Conservation (phyloP, 2,797 vertebrate species). For the Galagoides demidoff region DNA sequence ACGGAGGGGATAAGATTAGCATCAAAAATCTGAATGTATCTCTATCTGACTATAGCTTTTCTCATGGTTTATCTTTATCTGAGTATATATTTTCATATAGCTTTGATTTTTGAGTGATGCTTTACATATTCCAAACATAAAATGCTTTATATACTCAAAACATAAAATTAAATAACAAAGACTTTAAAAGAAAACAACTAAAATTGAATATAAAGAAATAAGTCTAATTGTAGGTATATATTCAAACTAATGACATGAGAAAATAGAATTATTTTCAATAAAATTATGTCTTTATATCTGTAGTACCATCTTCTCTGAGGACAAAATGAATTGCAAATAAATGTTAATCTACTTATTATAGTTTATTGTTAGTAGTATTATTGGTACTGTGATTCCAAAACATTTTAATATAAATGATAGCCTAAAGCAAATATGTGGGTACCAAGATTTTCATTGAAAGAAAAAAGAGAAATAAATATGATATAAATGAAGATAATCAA, state of each 20-base stretch:
- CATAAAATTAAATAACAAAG: not conserved
- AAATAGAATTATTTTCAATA: slow-evolving; percentile 16
- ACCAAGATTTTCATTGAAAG: not conserved
- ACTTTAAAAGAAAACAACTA: slow-evolving; percentile 23
- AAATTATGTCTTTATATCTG: not conserved
- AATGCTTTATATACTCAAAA: not conserved
- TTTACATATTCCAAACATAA: not conserved
- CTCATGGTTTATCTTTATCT: not conserved
- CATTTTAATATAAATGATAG: not conserved
- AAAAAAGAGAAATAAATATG: slow-evolving; percentile 2
- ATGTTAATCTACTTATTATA: slow-evolving; percentile 5
- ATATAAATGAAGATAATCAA: not conserved
- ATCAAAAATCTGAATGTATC: not conserved
- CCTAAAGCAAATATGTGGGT: not conserved
- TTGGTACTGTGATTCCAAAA: not conserved
- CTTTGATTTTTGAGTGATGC: not conserved
- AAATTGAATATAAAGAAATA: not conserved
- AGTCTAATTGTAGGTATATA: not conserved
- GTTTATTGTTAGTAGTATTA: not conserved
- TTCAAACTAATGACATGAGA: not conserved
- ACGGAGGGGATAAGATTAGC: not conserved
- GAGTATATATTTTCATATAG: not conserved
- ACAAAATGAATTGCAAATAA: slow-evolving; percentile 3
- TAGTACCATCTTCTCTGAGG: not conserved
- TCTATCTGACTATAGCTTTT: not conserved